A percentile compares a stretch with the other conserved stretches of the same genome.
phyloP scores from a whole-genome alignment of 2,797 vertebrate species.

The Monodelphis domestica region DNA sequence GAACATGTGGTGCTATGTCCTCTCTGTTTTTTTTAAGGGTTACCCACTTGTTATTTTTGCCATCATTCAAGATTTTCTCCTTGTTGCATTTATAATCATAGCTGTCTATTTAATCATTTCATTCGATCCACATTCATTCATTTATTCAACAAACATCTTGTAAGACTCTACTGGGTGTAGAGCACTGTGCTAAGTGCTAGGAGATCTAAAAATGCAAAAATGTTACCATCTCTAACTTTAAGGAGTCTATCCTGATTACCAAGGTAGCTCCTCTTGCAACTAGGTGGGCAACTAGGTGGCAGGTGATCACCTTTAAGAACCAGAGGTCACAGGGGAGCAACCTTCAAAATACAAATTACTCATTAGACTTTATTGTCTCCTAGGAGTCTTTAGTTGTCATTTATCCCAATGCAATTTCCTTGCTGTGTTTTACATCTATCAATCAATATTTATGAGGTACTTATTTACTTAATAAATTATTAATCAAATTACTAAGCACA shows the following conservation, averaged over 20 bases:
- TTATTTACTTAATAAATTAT: background rate
- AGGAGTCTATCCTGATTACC: background rate
- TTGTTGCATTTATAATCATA: background rate
- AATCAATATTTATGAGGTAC: background rate
- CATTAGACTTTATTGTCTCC: background rate
- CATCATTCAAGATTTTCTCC: background rate
- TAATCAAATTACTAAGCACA: background rate
- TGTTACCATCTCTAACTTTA: background rate
- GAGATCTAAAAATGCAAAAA: background rate
- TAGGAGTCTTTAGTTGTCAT: background rate
- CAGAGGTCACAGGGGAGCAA: background rate
- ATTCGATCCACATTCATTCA: background rate
- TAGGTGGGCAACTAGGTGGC: background rate
- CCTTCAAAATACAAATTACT: background rate
- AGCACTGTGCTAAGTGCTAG: background rate
- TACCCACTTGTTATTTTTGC: constrained; percentile 28
- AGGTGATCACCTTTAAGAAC: background rate
- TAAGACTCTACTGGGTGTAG: background rate
- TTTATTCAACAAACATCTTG: background rate
- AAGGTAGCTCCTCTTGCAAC: background rate
- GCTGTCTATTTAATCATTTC: background rate
- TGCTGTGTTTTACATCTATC: background rate
- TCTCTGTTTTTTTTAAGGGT: background rate
- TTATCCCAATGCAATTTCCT: background rate
- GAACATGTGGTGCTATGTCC: background rate